These are phyloP conservation scores for Perognathus longimembris DNA, from an alignment of 2,113 vertebrate species.

Conservation along the genomic window DNA sequence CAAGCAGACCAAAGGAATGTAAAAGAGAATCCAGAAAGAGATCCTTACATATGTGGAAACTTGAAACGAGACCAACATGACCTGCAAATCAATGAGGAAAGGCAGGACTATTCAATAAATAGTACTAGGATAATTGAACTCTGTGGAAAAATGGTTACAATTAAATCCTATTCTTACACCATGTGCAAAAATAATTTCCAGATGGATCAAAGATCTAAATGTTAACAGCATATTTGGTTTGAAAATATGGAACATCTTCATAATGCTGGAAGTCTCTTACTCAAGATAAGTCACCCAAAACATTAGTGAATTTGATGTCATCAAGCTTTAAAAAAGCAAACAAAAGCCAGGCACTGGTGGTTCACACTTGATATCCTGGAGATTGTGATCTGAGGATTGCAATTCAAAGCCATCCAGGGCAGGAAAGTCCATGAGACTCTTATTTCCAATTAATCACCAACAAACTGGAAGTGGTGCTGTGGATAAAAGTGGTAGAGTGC, in stretches of 20 bases:
- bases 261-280: slow-evolving; percentile 29
- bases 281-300: slow-evolving; percentile 35
- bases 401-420: no score
- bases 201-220: slow-evolving; percentile 37
- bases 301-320: slow-evolving; percentile 4
- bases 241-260: slow-evolving; percentile 42
- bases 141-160: slow-evolving; percentile 39
- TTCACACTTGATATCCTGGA: no score
- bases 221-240: slow-evolving; percentile 38
- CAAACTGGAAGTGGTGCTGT: no score
- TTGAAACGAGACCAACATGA: slow-evolving; percentile 54
- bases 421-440: no score
- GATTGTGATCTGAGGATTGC: no score
- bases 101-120: not conserved
- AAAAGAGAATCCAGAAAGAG: slow-evolving; percentile 44
- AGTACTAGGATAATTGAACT: not conserved
- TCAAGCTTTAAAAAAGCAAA: not conserved
- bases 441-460: no score
- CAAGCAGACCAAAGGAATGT: slow-evolving; percentile 31
- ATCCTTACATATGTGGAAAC: slow-evolving; percentile 52
- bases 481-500: no score
- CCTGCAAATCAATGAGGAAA: slow-evolving; percentile 9
- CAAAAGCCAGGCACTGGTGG: not conserved
- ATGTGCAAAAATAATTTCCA: slow-evolving; percentile 61
- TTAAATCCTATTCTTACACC: slow-evolving; percentile 59